Evolutionary conservation across 2,797 vertebrate genomes (phyloP).

Genomic region (Squalus acanthias): DNA sequence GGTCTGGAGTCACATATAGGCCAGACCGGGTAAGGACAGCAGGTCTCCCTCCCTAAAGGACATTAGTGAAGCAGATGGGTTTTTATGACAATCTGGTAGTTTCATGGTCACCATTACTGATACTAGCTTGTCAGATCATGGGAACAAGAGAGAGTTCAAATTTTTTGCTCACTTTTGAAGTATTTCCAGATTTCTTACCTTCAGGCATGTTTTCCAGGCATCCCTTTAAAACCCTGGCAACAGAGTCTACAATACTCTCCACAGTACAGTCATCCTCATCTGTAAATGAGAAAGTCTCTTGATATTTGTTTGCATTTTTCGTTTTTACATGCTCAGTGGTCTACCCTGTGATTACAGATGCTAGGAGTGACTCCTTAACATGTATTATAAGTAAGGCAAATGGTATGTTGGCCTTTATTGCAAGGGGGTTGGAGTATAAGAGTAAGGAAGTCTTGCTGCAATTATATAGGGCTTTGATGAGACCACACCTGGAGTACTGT

Average conservation of each 20-base stretch:
- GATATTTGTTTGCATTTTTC: background rate
- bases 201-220: slow-evolving; percentile 41
- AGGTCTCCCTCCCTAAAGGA: no score
- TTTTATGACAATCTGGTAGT: no score
- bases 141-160: background rate
- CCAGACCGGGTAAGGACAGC: no score
- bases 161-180: background rate
- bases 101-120: no score
- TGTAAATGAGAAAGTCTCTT: slow-evolving; percentile 22
- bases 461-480: background rate
- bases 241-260: background rate
- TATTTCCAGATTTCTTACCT: slow-evolving; percentile 39
- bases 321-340: background rate
- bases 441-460: no score
- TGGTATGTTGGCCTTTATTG: background rate
- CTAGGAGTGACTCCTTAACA: no score
- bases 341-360: background rate
- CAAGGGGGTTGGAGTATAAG: background rate
- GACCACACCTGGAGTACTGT: background rate
- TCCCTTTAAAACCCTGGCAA: slow-evolving; percentile 39
- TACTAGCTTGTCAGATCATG: background rate
- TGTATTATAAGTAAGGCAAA: no score
- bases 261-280: background rate
- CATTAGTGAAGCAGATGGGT: no score
- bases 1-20: no score